phyloP scores from a whole-genome alignment of 2,888 invertebrate genomes.

The Chymomyza fuscimana region DNA sequence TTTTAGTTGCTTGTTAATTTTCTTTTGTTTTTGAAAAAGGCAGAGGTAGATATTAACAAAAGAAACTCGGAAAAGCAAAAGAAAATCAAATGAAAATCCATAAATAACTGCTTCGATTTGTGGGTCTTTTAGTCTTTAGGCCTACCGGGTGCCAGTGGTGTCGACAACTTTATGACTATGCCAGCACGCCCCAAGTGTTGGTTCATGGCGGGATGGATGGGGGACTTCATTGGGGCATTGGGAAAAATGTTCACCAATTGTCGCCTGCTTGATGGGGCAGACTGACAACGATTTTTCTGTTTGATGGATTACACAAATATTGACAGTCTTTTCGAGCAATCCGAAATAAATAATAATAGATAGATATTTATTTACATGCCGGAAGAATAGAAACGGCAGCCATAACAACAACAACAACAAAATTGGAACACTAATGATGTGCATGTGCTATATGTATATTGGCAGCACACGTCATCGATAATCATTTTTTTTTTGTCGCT shows the following conservation, averaged over 20 bases:
- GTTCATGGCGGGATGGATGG: background rate
- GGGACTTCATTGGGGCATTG: background rate
- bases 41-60: background rate
- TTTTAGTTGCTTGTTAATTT: slow-evolving; percentile 21
- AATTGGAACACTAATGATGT: slow-evolving; percentile 26
- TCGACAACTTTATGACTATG: slow-evolving; percentile 61
- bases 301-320: slow-evolving; percentile 70
- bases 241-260: slow-evolving; percentile 4
- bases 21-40: slow-evolving; percentile 8
- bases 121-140: slow-evolving; percentile 25
- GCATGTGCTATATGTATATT: slow-evolving; percentile 30
- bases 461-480: slow-evolving; percentile 56
- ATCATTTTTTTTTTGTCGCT: slow-evolving; percentile 6
- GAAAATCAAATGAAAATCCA: slow-evolving; percentile 46
- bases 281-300: slow-evolving; percentile 28
- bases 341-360: slow-evolving; percentile 69
- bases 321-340: slow-evolving; percentile 69
- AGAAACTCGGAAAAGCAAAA: background rate
- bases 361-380: slow-evolving; percentile 69
- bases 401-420: slow-evolving; percentile 21
- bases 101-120: slow-evolving; percentile 66
- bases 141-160: slow-evolving; percentile 41
- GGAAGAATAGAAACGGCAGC: slow-evolving; percentile 53
- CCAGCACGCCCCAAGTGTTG: slow-evolving; percentile 10
- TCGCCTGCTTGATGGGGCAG: background rate